Percentiles rank a stretch among this genome's conserved stretches.
These are phyloP conservation scores for Premnoplex brunnescens DNA, from an alignment of 2,797 vertebrate species.

Conservation along the genomic window DNA sequence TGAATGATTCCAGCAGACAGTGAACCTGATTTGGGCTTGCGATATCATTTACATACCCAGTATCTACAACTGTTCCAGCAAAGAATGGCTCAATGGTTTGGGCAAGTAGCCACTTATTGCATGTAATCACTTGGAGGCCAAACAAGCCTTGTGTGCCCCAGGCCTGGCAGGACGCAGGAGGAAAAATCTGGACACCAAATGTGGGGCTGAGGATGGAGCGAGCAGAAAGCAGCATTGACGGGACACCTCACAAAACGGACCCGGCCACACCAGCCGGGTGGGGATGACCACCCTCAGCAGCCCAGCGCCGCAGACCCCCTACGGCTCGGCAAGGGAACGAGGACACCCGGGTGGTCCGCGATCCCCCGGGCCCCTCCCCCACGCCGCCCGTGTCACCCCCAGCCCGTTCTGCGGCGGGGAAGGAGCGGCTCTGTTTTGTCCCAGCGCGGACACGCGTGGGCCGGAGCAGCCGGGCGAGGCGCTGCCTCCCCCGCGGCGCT, in stretches of 20 bases:
- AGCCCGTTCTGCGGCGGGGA: not conserved
- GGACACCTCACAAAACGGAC: not conserved
- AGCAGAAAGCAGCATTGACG: not conserved
- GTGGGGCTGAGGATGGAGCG: not conserved
- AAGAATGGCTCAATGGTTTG: not conserved
- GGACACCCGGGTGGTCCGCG: not conserved
- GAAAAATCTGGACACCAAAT: not conserved
- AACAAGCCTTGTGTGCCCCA: not conserved
- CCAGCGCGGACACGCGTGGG: not conserved
- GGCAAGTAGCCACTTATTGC: not conserved
- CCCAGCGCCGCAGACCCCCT: not conserved
- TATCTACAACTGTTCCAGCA: not conserved
- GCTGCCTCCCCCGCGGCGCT: not conserved
- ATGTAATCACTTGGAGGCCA: not conserved
- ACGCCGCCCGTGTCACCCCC: not conserved
- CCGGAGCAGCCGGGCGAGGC: not conserved
- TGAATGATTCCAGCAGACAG: not conserved
- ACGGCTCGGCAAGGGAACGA: rapidly evolving
- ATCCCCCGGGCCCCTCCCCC: not conserved
- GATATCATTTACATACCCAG: not conserved
- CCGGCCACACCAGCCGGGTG: rapidly evolving
- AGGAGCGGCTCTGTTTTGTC: not conserved
- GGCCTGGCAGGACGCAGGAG: not conserved
- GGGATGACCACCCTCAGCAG: not conserved
- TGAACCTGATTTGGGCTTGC: not conserved